These are phyloP conservation scores for Parauchenoglanis punctatus DNA, from an alignment of 2,797 vertebrate genomes.

Conservation along the genomic window DNA sequence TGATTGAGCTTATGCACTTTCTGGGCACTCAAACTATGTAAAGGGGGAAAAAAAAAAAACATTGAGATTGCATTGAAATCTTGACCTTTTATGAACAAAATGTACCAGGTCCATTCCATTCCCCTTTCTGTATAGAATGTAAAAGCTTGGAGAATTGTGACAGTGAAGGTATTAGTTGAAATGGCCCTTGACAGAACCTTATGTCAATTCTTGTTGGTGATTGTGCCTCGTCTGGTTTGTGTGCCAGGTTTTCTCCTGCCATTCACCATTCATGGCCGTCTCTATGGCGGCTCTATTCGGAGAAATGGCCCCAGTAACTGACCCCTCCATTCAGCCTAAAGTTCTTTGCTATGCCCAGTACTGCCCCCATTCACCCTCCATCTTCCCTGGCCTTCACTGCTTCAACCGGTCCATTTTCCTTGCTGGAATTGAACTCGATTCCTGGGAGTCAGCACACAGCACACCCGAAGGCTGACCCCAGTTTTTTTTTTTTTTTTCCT, in stretches of 20 bases:
- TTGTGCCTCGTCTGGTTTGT: slow-evolving; percentile 45
- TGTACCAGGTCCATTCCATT: slow-evolving; percentile 41
- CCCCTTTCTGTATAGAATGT: slow-evolving; percentile 24
- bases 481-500: neutral
- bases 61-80: slow-evolving; percentile 47
- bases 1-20: slow-evolving; percentile 35
- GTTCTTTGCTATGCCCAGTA: slow-evolving; percentile 47
- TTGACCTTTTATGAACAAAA: slow-evolving; percentile 46
- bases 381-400: slow-evolving; percentile 34
- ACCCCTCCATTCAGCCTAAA: slow-evolving; percentile 53
- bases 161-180: slow-evolving; percentile 41
- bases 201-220: slow-evolving; percentile 44
- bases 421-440: slow-evolving; percentile 33
- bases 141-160: slow-evolving; percentile 39
- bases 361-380: slow-evolving; percentile 28
- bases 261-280: slow-evolving; percentile 49
- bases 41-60: neutral
- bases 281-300: slow-evolving; percentile 45
- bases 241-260: slow-evolving; percentile 35
- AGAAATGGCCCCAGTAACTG: slow-evolving; percentile 50
- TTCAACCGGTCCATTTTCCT: slow-evolving; percentile 40
- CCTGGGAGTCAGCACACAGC: slow-evolving; percentile 27
- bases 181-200: slow-evolving; percentile 52
- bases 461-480: slow-evolving; percentile 21
- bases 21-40: slow-evolving; percentile 22